Evolutionary conservation across 2,113 vertebrate species (phyloP).

Genomic region (Piaya cayana): DNA sequence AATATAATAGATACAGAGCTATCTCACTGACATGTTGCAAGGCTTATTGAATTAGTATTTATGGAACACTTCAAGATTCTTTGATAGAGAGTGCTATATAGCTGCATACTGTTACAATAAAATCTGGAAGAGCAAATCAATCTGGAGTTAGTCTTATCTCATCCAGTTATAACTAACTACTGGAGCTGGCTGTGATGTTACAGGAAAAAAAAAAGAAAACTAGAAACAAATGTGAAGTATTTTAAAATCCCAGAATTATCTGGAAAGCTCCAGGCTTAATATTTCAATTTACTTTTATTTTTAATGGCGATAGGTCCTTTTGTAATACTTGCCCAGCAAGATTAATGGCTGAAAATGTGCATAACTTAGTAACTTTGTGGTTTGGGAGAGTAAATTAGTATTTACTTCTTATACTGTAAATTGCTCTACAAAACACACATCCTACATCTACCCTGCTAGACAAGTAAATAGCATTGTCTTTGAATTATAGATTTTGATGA

Average conservation of each 20-base stretch:
- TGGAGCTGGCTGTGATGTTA: neutral
- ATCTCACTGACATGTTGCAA: neutral
- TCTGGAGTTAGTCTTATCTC: conserved; percentile 8
- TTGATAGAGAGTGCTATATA: conserved; percentile 23
- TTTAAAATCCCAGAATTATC: neutral
- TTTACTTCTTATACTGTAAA: neutral
- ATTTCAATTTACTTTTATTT: neutral
- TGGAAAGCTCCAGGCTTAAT: neutral
- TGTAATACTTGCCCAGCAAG: neutral
- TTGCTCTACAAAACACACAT: neutral
- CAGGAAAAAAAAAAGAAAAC: neutral
- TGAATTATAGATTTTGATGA: neutral
- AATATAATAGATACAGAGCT: neutral
- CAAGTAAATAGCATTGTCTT: neutral
- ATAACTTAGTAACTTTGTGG: neutral
- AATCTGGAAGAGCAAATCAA: conserved; percentile 4
- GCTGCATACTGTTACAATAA: neutral
- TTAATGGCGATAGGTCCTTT: neutral
- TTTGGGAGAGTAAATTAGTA: conserved; percentile 2
- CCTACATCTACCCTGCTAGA: neutral
- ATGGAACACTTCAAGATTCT: conserved; percentile 23
- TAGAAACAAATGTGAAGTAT: neutral
- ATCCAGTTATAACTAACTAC: neutral
- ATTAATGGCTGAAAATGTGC: neutral
- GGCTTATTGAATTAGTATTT: conserved; percentile 55